Evolutionary conservation across 2,888 invertebrate genomes (phyloP), one percentile per base, ranked within the genome.

Genomic region (Altica lythri): DNA sequence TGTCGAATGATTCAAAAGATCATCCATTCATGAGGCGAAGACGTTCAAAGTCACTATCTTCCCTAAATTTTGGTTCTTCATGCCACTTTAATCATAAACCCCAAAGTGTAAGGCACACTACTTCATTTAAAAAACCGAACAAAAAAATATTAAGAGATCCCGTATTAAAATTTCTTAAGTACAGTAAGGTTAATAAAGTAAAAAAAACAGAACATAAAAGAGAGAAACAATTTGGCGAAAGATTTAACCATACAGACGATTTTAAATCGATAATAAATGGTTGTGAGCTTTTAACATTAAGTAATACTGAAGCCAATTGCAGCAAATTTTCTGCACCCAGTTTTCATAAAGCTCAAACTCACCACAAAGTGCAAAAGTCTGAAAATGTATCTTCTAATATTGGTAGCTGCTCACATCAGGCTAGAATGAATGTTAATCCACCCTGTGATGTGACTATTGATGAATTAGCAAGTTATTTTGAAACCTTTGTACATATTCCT

Each of bases 391-490:
- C 53, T 43, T 56, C 66, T 47, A 66, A 68, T 55, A 67, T 68
- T 12, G 63, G 64, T 14, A 81, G 83, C 43, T 93, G 93, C 75
- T 92, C 93, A 0, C 89, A 90, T 67, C 89, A 94, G 62, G 77
- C 77, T 5, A 78, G 85, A 63, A 81, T 83, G 74, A 81, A 80
- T 62, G 72, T 82, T 10, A 82, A 82, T 54, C 85, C 86, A 35
- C 82, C 86, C 1, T 88, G 89, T 77, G 95, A 95, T 80, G 86
- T 93, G 45, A 93, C 92, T 38, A 95, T 95, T 68, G 93, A 94
- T 75, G 96, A 96, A 79, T 80, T 96, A 68, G 95, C 95, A 57
- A 90, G 93, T 75, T 96, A 96, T 78, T 94, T 96, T 77, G 95
- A 96, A 78, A 91, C 93, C 59, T 87, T 92, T 79, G 92, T 95